These are phyloP conservation scores for Poecile atricapillus DNA, from an alignment of 2,113 vertebrate genomes.

Conservation along the genomic window DNA sequence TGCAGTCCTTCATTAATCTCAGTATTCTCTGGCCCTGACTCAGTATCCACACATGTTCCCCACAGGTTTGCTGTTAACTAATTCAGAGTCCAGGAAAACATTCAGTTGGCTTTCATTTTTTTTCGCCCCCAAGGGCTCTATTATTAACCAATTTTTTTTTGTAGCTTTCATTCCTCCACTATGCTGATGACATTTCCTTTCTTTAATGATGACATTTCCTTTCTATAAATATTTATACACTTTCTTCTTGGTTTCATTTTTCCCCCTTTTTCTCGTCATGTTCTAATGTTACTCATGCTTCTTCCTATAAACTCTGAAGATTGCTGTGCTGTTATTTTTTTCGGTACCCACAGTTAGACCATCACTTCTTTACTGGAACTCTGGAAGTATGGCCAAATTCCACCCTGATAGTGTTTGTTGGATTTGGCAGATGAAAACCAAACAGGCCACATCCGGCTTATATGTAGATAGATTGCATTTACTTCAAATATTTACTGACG, in stretches of 20 bases:
- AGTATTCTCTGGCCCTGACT: background rate
- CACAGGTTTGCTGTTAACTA: background rate
- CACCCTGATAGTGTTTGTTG: constrained; percentile 1
- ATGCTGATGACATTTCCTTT: background rate
- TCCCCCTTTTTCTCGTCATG: background rate
- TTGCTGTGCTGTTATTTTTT: background rate
- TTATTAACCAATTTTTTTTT: constrained; percentile 13
- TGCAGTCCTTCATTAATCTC: background rate
- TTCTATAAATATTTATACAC: background rate
- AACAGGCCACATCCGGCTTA: constrained; percentile 28
- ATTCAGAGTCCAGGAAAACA: background rate
- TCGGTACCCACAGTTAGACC: background rate
- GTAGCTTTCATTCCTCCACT: background rate
- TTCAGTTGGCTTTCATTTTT: background rate
- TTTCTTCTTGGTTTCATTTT: background rate
- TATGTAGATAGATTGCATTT: background rate
- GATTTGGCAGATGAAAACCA: constrained; percentile 45
- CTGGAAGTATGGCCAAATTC: background rate
- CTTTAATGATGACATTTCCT: background rate
- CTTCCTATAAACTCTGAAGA: background rate
- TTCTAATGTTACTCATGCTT: background rate
- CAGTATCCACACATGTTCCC: background rate
- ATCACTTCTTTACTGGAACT: background rate
- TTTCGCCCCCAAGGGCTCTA: background rate
- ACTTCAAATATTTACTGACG: constrained; percentile 10